Evolutionary conservation across 2,113 vertebrate species (phyloP).

Genomic region (Gopherus flavomarginatus): DNA sequence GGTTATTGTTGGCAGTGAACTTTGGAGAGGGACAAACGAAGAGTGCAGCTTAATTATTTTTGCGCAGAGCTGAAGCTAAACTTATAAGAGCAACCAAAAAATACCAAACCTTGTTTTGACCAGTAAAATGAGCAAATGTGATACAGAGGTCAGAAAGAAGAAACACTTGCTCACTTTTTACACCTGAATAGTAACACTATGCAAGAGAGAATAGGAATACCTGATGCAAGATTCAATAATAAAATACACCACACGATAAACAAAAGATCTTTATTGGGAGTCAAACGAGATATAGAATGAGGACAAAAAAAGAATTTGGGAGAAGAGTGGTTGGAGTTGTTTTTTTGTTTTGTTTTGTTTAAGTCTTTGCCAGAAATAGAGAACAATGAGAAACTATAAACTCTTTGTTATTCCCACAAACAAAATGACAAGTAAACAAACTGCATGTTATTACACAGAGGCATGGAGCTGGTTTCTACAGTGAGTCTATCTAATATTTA

Average conservation of each 20-base stretch:
- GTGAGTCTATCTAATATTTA: constrained; percentile 16
- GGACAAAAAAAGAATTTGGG: not conserved
- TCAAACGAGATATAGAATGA: not conserved
- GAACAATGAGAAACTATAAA: not conserved
- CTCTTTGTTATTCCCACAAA: not conserved
- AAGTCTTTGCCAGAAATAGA: not conserved
- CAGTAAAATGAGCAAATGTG: not conserved
- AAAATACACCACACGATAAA: not conserved
- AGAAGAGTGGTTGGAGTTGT: not conserved
- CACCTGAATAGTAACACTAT: not conserved
- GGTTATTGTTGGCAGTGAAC: not conserved
- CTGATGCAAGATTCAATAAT: not conserved
- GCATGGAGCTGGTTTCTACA: not conserved
- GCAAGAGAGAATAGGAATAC: not conserved
- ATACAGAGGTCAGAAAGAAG: not conserved
- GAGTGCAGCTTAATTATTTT: not conserved
- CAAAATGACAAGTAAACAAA: not conserved
- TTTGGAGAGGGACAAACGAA: constrained; percentile 18
- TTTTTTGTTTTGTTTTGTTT: not conserved
- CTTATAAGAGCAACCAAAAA: not conserved
- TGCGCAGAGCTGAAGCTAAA: constrained; percentile 8
- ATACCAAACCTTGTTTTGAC: not conserved
- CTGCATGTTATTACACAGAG: not conserved
- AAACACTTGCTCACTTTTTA: not conserved
- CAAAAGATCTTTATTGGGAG: not conserved